Evolutionary conservation across 2,888 invertebrate genomes (phyloP), one percentile per base, ranked within the genome.

Genomic region (Horisme vitalbata): DNA sequence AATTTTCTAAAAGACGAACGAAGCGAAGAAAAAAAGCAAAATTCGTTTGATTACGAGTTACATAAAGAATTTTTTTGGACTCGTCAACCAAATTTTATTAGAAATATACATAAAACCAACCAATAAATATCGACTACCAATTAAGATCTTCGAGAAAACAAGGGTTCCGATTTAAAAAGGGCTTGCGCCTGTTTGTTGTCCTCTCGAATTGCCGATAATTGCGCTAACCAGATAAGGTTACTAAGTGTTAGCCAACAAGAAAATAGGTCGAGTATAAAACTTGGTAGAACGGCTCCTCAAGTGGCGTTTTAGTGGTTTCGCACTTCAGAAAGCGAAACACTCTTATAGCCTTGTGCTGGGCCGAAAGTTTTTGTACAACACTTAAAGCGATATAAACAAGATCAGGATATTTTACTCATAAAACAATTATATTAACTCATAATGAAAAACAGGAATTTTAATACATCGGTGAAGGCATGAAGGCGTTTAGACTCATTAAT

Each of bases 231-330:
- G 61, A 67, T 68, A 63, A 62, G 59, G 63, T 67, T 65, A 61
- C 68, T 61, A 56, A 65, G 67, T 63, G 62, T 65, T 58, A 52
- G 59, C 54, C 55, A 62, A 65, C 60, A 57, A 52, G 56, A 49
- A 67, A 63, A 56, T 66, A 61, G 66, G 68, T 63, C 63, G 52
- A 59, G 59, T 53, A 55, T 59, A 63, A 67, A 62, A 59, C 59
- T 59, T 59, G 45, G 41, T 37, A 33, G 46, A 57, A 55, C 52
- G 56, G 50, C 46, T 54, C 54, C 47, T 51, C 45, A 18, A 56
- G 55, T 60, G 48, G 51, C 45, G 55, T 63, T 61, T 65, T 57
- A 61, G 62, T 58, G 60, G 59, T 53, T 55, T 46, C 47, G 34
- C 48, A 56, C 63, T 65, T 56, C 55, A 61, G 56, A 52, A 55